Base-by-base conservation (phyloP, 2,888 invertebrate species). In the Nomada ferruginata region DNA sequence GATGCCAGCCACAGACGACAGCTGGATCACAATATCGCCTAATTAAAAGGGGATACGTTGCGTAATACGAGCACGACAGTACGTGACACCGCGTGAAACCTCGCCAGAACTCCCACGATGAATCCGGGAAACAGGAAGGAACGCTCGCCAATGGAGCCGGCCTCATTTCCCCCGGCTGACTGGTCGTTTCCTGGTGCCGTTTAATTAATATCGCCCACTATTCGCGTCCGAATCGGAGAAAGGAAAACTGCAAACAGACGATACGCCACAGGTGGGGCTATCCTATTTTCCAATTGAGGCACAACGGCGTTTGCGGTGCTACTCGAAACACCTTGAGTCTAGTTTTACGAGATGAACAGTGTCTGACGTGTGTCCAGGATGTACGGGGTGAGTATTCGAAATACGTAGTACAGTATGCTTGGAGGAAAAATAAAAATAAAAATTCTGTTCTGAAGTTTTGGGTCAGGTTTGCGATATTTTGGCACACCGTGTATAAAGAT, bases 41-140 rank as follows among this genome's bases (percentile, higher is more conserved):
- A 85, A 86, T 87, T 87, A 81, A 85, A 72, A 76, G 66, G 53
- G 60, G 77, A 82, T 68, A 78, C 53, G 76, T 86, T 84, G 72
- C 77, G 76, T 68, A 86, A 86, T 23, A 11, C 47, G 79, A 61
- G 59, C 42, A 47, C 15, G 60, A 20, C 7, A 11, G 26, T 57
- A 77, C 61, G 64, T 55, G 66, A 59, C 23, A 64, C 59, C 59
- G 57, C n/a, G 70, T 63, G 61, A 47, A 50, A 72, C 47, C 64
- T 60, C 13, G 55, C 53, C 20, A 64, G 65, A 65, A 20, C 47
- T 78, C 42, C 70, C 57, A 44, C 18, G n/a, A 53, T 11, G 65
- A 53, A 78, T 63, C 55, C 63, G 68, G 59, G 75, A 71, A 75
- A 72, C 76, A 73, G 79, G 69, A 85, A 81, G 77, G 77, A 75